phyloP scores from a whole-genome alignment of 2,113 vertebrate species.

The Salvator merianae region DNA sequence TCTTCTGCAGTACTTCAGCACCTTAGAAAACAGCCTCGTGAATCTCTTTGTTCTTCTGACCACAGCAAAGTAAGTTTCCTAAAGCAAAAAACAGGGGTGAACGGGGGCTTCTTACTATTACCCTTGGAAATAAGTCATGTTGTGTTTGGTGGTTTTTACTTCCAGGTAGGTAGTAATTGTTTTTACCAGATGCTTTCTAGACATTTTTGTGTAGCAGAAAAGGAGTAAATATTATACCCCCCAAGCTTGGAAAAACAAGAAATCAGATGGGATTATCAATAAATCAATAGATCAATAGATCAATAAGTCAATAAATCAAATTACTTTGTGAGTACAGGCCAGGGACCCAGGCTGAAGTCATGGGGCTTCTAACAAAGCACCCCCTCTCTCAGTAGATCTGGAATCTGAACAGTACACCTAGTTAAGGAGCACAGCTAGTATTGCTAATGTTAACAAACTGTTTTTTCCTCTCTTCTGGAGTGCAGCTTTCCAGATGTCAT shows the following conservation, averaged over 20 bases:
- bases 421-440: fast-evolving
- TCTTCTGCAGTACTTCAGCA: slow-evolving; percentile 90
- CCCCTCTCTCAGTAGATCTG: no score
- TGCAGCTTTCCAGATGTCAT: slow-evolving; percentile 96
- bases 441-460: not conserved
- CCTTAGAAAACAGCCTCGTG: slow-evolving; percentile 94
- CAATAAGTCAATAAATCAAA: no score
- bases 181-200: not conserved
- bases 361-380: no score
- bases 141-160: not conserved
- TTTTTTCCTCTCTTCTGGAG: not conserved
- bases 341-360: no score
- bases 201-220: not conserved
- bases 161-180: not conserved
- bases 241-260: no score
- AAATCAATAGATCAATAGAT: no score
- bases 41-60: slow-evolving; percentile 96
- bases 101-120: not conserved
- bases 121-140: no score
- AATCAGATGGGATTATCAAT: no score
- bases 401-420: not conserved
- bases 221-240: not conserved
- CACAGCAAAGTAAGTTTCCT: slow-evolving; percentile 92
- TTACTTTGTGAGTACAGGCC: not conserved
- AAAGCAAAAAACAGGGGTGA: not conserved